Conservation (phyloP, 2,113 vertebrate species). For the Aegithalos caudatus region DNA sequence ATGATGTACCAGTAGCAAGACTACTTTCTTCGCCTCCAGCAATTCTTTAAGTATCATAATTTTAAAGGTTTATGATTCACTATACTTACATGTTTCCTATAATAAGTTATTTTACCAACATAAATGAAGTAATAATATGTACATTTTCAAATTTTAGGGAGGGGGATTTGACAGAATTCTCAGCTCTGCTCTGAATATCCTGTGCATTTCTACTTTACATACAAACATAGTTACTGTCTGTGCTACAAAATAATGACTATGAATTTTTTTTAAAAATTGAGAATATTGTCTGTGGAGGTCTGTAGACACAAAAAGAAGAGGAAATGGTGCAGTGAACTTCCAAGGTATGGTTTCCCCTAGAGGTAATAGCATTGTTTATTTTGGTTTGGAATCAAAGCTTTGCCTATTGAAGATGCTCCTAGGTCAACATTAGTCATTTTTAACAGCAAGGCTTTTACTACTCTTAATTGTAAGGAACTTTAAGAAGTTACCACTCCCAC, state of each 20-base stretch:
- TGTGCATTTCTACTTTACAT: not conserved
- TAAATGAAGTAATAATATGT: not conserved
- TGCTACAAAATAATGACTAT: not conserved
- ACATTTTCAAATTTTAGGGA: not conserved
- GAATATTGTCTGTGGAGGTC: not conserved
- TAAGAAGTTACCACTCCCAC: not conserved
- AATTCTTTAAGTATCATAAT: not conserved
- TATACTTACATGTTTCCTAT: not conserved
- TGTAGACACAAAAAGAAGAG: not conserved
- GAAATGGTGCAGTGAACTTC: not conserved
- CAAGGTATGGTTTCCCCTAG: not conserved
- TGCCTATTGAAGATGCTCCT: not conserved
- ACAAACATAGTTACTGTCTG: not conserved
- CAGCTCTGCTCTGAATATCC: not conserved
- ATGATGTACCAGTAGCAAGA: not conserved
- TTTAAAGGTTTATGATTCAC: not conserved
- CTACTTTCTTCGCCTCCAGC: not conserved
- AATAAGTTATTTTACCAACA: not conserved
- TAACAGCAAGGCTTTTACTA: not conserved
- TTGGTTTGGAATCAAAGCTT: not conserved
- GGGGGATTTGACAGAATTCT: not conserved
- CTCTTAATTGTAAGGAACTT: not conserved
- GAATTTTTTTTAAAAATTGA: not conserved
- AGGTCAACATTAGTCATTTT: not conserved
- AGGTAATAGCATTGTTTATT: not conserved